A percentile compares a stretch with the other conserved stretches of the same genome.
Evolutionary conservation across 2,888 invertebrate genomes (phyloP).

Genomic region (Odontomyia ornata): DNA sequence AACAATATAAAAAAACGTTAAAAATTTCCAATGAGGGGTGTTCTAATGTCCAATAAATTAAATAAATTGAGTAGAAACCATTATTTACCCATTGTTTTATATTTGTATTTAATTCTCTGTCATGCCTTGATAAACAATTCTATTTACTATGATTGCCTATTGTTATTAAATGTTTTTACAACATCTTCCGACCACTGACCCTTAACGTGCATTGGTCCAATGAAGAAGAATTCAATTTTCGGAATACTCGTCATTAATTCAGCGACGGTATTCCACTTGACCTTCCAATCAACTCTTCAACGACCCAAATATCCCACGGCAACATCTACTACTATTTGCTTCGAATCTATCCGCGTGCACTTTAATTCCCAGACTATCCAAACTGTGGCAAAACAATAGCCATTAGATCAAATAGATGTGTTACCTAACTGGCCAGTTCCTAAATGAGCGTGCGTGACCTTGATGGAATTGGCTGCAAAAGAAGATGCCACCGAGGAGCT

Average conservation of each 20-base stretch:
- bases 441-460: conserved; percentile 1
- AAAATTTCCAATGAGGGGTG: too few relatives aligned
- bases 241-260: neutral
- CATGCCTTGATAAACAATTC: neutral
- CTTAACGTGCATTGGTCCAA: neutral
- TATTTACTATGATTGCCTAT: conserved; percentile 6
- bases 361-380: neutral
- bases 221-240: neutral
- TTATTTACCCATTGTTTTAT: neutral
- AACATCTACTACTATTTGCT: neutral
- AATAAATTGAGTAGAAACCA: too few relatives aligned
- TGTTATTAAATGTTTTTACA: neutral
- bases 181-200: neutral
- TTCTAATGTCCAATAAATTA: too few relatives aligned
- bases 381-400: neutral
- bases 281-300: neutral
- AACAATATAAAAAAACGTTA: too few relatives aligned
- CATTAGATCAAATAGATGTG: neutral
- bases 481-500: neutral
- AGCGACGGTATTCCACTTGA: neutral
- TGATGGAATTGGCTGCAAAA: neutral
- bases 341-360: neutral
- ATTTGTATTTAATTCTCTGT: too few relatives aligned
- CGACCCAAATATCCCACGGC: conserved; percentile 2
- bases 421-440: neutral